Evolutionary conservation across 2,113 vertebrate species (phyloP).

Genomic region (Phoenicopterus ruber): DNA sequence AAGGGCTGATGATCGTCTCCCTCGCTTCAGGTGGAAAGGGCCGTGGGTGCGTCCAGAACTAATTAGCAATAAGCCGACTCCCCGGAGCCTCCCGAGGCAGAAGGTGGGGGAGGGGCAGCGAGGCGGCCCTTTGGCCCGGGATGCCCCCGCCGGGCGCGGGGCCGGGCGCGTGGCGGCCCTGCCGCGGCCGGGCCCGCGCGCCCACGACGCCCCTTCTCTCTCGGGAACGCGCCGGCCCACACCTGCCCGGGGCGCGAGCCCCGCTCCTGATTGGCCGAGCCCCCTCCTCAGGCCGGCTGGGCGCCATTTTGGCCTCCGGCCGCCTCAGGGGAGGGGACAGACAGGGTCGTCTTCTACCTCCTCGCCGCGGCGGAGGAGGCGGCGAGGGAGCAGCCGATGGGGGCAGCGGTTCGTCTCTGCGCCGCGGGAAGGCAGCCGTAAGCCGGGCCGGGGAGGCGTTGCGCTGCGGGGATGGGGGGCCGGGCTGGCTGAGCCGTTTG

Average conservation of each 20-base stretch:
- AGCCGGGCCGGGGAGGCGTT: not conserved
- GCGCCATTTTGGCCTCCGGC: not conserved
- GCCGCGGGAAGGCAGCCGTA: not conserved
- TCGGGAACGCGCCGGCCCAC: not conserved
- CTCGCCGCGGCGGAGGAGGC: no score
- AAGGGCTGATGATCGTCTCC: not conserved
- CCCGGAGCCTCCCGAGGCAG: rapidly evolving
- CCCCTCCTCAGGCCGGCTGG: not conserved
- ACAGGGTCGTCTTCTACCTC: no score
- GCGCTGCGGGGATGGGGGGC: not conserved
- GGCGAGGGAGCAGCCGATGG: not conserved
- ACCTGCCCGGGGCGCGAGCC: not conserved
- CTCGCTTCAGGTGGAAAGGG: rapidly evolving
- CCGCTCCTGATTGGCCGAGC: not conserved
- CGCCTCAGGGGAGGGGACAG: not conserved
- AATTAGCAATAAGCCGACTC: rapidly evolving
- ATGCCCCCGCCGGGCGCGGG: not conserved
- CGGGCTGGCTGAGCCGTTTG: not conserved
- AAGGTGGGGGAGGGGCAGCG: rapidly evolving
- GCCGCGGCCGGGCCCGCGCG: no score
- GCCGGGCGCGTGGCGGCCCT: not conserved
- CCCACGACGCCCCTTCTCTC: no score
- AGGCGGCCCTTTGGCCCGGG: no score
- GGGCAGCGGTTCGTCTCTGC: not conserved
- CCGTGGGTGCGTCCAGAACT: not conserved